These are phyloP conservation scores for Erannis defoliaria DNA, from an alignment of 2,888 invertebrate species.

Conservation along the genomic window DNA sequence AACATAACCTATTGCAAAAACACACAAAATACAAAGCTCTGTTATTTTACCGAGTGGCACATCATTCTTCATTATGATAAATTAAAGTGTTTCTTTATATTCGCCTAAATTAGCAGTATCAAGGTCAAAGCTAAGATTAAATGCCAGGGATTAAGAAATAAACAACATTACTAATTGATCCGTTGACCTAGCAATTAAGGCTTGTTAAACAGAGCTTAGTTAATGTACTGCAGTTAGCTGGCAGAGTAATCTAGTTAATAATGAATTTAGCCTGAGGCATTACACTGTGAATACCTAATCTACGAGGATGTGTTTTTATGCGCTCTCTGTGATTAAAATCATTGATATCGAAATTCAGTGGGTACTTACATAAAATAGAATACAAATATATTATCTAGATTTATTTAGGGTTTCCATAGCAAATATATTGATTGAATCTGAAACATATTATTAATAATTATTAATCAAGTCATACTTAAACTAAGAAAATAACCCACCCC, in stretches of 20 bases:
- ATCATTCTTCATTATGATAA: background rate
- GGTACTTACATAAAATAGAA: background rate
- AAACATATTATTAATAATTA: too few species aligned
- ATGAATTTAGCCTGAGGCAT: constrained; percentile 28
- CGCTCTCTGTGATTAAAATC: background rate
- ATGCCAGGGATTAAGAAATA: constrained; percentile 37
- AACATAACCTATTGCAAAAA: background rate
- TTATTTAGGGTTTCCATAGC: too few species aligned
- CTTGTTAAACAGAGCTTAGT: constrained; percentile 41
- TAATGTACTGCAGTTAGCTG: constrained; percentile 34
- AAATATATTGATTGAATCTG: too few species aligned
- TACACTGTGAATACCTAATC: constrained; percentile 25
- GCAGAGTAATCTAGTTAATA: constrained; percentile 36
- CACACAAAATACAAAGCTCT: background rate
- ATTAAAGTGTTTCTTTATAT: background rate
- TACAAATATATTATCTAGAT: too few species aligned
- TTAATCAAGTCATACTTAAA: too few species aligned
- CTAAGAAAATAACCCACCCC: too few species aligned
- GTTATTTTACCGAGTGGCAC: background rate
- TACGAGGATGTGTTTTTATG: background rate
- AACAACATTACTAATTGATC: constrained; percentile 44
- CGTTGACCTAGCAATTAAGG: constrained; percentile 45
- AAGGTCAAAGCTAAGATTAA: constrained; percentile 14
- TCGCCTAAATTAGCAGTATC: background rate
- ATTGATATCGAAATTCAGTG: background rate